phyloP scores from a whole-genome alignment of 2,888 invertebrate genomes.

The Pammene fasciana region DNA sequence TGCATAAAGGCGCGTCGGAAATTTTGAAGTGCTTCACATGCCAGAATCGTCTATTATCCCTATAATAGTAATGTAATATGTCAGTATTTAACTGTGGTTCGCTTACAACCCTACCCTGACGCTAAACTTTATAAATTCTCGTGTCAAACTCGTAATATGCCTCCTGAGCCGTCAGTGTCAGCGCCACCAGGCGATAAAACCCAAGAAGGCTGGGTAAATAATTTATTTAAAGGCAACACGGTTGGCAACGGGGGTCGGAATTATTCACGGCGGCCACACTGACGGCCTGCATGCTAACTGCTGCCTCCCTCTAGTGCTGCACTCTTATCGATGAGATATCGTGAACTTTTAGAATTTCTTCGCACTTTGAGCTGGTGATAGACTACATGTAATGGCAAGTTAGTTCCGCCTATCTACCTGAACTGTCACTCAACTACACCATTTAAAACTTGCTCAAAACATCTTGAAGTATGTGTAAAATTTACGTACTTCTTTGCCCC shows the following conservation, averaged over 20 bases:
- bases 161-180: neutral
- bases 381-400: no score
- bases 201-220: conserved; percentile 56
- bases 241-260: conserved; percentile 50
- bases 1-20: conserved; percentile 7
- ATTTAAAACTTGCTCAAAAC: no score
- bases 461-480: no score
- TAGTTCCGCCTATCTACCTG: no score
- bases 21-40: neutral
- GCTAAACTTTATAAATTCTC: neutral
- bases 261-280: conserved; percentile 66
- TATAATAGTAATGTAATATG: neutral
- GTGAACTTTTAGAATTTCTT: no score
- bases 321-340: conserved; percentile 45
- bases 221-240: conserved; percentile 54
- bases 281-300: conserved; percentile 58
- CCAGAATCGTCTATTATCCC: neutral
- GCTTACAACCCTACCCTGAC: neutral
- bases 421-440: no score
- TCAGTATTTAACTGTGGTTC: neutral
- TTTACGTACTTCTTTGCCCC: no score
- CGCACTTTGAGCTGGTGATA: no score
- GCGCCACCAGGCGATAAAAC: conserved; percentile 28
- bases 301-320: conserved; percentile 41
- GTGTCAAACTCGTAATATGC: neutral